Evolutionary conservation across 2,888 invertebrate genomes (phyloP), one percentile per base, ranked within the genome.

Genomic region (Tenthredo amoena): DNA sequence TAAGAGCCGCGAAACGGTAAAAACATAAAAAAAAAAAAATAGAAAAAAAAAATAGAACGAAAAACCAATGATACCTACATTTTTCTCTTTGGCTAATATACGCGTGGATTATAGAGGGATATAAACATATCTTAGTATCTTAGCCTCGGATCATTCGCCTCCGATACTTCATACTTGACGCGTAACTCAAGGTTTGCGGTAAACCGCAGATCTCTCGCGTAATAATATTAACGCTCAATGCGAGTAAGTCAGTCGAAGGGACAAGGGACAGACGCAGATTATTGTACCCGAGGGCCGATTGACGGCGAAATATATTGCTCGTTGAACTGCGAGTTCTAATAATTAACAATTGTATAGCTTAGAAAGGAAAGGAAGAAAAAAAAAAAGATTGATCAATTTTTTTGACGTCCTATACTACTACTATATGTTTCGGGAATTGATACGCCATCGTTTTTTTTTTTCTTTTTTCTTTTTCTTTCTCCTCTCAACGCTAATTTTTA

Each of bases 1-100:
- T 96, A 94, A 91, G 88, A 31, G 40, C 7, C 31, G 31, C 77
- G 77, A 40, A 15, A 15, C 21, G 3, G 6, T 65, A 65, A 26
- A 9, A 2, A 31, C 2, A 3, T 65, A 1, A 26, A 65, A 31
- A 31, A 21, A 62, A 1, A 62, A 26, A 62, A 62, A n/a, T n/a
- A n/a, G n/a, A 62, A 62, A 62, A 10, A 26, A 58, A 58, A 2
- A 58, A 58, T n/a, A 4, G 7, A 15, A 68, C 10, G 7, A 21
- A 68, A 15, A 31, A 68, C 5, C 15, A 68, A 15, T 47, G 2
- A 47, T 47, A 50, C 5, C 50, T 4, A 50, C 5, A 50, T 50
- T 50, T 50, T 50, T 50, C 18, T 50, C 18, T 55, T 55, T n/a
- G 55, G n/a, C 1, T 55, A 2, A 55, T 55, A 55, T 18, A 55